phyloP scores from a whole-genome alignment of 2,888 invertebrate genomes.

The Sylvicola fuscatus region DNA sequence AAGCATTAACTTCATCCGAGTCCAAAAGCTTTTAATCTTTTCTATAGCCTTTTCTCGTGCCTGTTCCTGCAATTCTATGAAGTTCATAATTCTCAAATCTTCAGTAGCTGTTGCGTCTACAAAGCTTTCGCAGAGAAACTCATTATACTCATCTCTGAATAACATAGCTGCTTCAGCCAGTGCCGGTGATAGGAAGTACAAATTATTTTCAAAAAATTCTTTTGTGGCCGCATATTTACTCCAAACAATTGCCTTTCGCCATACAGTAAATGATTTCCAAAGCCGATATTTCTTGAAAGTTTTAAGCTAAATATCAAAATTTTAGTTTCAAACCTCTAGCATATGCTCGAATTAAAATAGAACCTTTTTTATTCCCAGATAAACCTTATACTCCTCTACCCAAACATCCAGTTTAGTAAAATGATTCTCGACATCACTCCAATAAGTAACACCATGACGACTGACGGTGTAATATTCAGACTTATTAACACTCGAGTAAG shows the following conservation, averaged over 20 bases:
- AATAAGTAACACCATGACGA: conserved; percentile 60
- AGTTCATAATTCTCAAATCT: conserved; percentile 39
- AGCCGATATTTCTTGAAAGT: conserved; percentile 44
- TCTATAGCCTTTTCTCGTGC: conserved; percentile 17
- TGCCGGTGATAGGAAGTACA: conserved; percentile 53
- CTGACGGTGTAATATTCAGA: conserved; percentile 65
- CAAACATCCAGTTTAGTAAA: conserved; percentile 60
- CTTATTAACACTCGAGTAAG: conserved; percentile 45
- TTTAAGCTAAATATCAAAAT: conserved; percentile 29
- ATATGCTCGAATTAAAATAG: conserved; percentile 6
- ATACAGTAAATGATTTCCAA: conserved; percentile 66
- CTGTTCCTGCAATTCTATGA: conserved; percentile 40
- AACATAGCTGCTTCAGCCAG: conserved; percentile 49
- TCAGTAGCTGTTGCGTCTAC: conserved; percentile 32
- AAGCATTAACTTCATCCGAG: conserved; percentile 33
- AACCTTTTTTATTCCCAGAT: conserved; percentile 52
- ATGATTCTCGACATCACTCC: conserved; percentile 45
- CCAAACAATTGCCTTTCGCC: conserved; percentile 52
- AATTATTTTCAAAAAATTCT: conserved; percentile 37
- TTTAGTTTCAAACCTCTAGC: background rate
- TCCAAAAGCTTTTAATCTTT: conserved; percentile 28
- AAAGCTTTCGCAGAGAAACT: conserved; percentile 39
- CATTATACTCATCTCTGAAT: conserved; percentile 44
- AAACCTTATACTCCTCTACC: conserved; percentile 68
- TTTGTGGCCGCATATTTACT: conserved; percentile 42